These are phyloP conservation scores for Macrosteles quadrilineatus DNA, from an alignment of 1,140 invertebrate genomes.

Conservation along the genomic window DNA sequence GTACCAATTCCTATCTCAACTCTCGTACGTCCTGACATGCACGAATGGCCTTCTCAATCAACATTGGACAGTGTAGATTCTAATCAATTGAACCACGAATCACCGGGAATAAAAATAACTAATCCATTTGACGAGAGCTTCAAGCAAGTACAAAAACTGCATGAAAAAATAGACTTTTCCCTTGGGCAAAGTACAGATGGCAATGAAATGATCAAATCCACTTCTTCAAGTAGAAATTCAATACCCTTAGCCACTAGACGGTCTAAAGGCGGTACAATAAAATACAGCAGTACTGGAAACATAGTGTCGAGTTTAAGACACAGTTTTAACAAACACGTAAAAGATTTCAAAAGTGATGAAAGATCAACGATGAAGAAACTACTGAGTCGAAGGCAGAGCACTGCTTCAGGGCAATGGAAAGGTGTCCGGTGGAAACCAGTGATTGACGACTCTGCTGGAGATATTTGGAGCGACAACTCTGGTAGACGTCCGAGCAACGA, in stretches of 20 bases:
- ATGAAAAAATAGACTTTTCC: background rate
- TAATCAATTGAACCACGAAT: background rate
- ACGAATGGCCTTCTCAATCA: constrained; percentile 10
- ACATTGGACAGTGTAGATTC: constrained; percentile 10
- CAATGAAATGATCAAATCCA: background rate
- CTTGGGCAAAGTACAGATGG: background rate
- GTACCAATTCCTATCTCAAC: background rate
- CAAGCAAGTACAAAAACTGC: background rate
- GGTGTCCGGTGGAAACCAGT: constrained; percentile 40
- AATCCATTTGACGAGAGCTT: constrained; percentile 25
- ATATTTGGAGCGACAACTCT: constrained; percentile 32
- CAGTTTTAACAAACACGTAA: constrained; percentile 15
- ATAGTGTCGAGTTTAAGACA: background rate
- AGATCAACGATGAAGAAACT: constrained; percentile 1
- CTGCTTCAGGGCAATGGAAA: constrained; percentile 37
- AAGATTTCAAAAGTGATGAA: background rate
- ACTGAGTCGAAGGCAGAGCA: constrained; percentile 27
- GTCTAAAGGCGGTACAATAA: background rate
- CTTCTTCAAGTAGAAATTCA: background rate
- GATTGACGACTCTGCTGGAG: constrained; percentile 21
- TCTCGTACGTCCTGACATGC: background rate
- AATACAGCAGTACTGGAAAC: constrained; percentile 14
- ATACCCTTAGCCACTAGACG: background rate
- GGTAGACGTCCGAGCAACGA: constrained; percentile 1
- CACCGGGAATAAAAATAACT: background rate